These are phyloP conservation scores for Anolis apletophallus DNA, from an alignment of 2,797 vertebrate species.

Conservation along the genomic window DNA sequence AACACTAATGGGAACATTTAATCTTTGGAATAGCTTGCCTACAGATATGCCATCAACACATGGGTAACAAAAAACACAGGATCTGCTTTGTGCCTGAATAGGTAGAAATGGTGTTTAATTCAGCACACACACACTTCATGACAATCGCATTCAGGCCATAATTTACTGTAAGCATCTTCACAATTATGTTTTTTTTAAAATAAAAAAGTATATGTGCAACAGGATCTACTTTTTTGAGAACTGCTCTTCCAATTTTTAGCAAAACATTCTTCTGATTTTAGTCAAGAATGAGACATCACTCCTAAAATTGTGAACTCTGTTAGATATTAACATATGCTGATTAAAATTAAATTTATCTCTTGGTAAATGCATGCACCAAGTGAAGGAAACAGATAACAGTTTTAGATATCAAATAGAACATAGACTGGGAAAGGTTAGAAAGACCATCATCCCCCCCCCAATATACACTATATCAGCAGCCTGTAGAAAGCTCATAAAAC, in stretches of 20 bases:
- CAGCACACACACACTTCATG: not conserved
- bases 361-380: too few species aligned
- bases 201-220: not conserved
- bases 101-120: constrained; percentile 43
- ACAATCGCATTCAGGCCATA: constrained; percentile 30
- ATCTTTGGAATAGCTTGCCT: constrained; percentile 69
- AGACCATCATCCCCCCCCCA: too few species aligned
- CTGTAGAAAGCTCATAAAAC: too few species aligned
- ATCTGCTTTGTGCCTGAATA: constrained; percentile 60
- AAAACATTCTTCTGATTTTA: not conserved
- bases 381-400: too few species aligned
- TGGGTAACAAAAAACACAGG: constrained; percentile 62
- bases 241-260: not conserved
- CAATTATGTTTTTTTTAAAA: not conserved
- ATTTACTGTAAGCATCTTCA: constrained; percentile 28
- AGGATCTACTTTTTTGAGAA: constrained; percentile 27
- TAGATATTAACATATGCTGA: not conserved
- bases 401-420: too few species aligned
- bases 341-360: too few species aligned
- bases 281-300: not conserved
- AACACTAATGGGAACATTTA: constrained; percentile 72
- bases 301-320: not conserved
- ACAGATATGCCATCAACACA: constrained; percentile 65
- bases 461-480: too few species aligned
- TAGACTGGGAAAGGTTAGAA: too few species aligned